Evolutionary conservation across 2,888 invertebrate species (phyloP).

Genomic region (Pemphredon lugubris): DNA sequence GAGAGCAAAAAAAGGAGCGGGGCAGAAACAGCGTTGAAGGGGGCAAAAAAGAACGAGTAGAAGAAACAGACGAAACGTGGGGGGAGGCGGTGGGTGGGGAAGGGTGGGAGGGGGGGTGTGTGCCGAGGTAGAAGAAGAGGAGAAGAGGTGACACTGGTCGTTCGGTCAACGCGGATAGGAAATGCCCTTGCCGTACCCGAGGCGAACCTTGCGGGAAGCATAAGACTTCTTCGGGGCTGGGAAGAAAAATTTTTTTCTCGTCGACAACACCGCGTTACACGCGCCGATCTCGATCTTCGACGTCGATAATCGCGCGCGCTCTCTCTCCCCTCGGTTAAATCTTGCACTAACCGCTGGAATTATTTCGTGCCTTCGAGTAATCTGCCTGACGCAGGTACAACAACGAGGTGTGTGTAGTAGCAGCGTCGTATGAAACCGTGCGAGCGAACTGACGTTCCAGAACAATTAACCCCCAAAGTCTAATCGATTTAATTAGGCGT

Average conservation of each 20-base stretch:
- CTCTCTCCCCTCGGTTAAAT: not conserved
- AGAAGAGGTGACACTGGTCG: conserved; percentile 44
- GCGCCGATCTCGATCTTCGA: not conserved
- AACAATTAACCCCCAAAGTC: conserved; percentile 79
- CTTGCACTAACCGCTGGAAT: not conserved
- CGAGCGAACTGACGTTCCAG: conserved; percentile 71
- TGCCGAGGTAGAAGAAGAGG: conserved; percentile 2
- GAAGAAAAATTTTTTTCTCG: no score
- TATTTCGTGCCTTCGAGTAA: no score
- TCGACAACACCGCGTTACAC: not conserved
- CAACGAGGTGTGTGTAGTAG: no score
- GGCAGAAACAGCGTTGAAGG: conserved; percentile 17
- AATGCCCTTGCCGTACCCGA: conserved; percentile 2
- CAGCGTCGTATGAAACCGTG: conserved; percentile 26
- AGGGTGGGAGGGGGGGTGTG: not conserved
- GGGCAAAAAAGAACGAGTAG: conserved; percentile 13
- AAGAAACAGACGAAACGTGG: conserved; percentile 3
- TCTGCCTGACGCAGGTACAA: no score
- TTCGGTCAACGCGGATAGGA: conserved; percentile 20
- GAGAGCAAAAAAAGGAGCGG: conserved; percentile 12
- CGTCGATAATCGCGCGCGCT: not conserved
- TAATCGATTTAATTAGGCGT: conserved; percentile 78
- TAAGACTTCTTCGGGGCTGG: no score
- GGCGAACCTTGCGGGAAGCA: not conserved
- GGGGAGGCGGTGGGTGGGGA: not conserved